Conservation (phyloP, 2,797 vertebrate genomes). For the Chrosomus eos region DNA sequence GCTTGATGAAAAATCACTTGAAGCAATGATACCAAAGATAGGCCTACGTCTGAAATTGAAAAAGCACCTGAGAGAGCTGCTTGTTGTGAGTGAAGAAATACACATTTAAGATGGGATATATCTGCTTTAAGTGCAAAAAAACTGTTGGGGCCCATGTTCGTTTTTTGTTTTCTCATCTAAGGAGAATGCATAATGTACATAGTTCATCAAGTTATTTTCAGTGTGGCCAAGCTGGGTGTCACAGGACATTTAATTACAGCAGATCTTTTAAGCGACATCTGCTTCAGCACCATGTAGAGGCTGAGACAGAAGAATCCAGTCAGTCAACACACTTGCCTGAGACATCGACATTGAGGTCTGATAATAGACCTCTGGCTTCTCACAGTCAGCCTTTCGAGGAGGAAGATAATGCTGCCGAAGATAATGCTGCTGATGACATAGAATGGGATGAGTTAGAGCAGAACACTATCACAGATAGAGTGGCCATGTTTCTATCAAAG, state of each 20-base stretch:
- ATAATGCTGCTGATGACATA: neutral
- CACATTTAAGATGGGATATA: neutral
- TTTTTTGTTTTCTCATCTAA: neutral
- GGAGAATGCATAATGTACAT: neutral
- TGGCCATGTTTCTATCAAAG: neutral
- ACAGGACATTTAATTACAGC: neutral
- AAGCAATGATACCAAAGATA: constrained; percentile 5
- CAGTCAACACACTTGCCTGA: too few relatives aligned
- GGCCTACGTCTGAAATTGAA: neutral
- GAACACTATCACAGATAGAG: neutral
- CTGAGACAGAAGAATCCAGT: too few relatives aligned
- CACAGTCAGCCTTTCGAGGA: neutral
- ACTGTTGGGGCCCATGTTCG: neutral
- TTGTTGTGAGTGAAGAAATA: neutral
- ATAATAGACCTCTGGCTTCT: neutral
- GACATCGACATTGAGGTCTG: too few relatives aligned
- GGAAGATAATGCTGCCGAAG: neutral
- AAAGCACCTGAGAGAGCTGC: neutral
- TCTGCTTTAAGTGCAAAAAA: neutral
- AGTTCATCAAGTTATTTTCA: constrained; percentile 15
- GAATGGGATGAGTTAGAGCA: neutral
- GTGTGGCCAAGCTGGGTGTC: neutral
- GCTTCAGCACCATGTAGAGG: neutral
- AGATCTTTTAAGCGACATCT: neutral
- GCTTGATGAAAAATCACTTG: neutral